Conservation (phyloP, 2,113 vertebrate genomes). For the Climacteris rufus region DNA sequence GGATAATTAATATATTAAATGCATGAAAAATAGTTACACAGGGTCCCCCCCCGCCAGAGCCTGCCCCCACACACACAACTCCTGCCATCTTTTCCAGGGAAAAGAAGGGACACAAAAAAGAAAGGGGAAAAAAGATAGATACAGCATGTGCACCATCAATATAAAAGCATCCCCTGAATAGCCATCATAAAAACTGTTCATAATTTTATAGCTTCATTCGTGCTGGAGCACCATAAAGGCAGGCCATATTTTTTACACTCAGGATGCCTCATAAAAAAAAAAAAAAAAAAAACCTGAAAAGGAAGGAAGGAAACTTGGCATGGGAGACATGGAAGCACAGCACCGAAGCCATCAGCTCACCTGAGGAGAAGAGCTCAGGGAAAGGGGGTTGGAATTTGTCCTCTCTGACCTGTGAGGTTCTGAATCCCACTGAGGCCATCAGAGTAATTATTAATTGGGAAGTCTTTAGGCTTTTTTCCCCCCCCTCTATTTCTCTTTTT, state of each 20-base stretch:
- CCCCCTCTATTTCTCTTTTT: constrained; percentile 10
- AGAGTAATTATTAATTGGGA: constrained; percentile 75
- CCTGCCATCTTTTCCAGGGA: constrained; percentile 76
- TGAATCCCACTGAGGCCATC: constrained; percentile 62
- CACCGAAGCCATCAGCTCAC: constrained; percentile 55
- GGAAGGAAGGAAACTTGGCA: constrained; percentile 65
- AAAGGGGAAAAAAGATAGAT: constrained; percentile 83
- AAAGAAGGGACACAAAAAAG: constrained; percentile 45
- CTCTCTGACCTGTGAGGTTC: constrained; percentile 63
- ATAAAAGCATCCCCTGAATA: constrained; percentile 99
- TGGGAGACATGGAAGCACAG: neutral
- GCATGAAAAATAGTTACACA: constrained; percentile 99
- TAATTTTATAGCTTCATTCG: constrained; percentile 99
- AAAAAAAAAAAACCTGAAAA: neutral
- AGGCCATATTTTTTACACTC: constrained; percentile 95
- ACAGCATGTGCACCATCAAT: constrained; percentile 98
- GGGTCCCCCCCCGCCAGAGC: constrained; percentile 68
- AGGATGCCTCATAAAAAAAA: constrained; percentile 81
- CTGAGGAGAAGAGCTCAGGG: constrained; percentile 75
- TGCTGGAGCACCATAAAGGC: constrained; percentile 96
- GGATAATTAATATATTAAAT: constrained; percentile 99
- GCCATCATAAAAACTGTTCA: constrained; percentile 99
- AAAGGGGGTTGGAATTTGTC: constrained; percentile 64
- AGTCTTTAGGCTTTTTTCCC: constrained; percentile 28
- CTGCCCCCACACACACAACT: neutral